Percentiles rank a stretch among this genome's conserved stretches.
phyloP scores from a whole-genome alignment of 2,888 invertebrate species.

The Cerceris ruficornis region DNA sequence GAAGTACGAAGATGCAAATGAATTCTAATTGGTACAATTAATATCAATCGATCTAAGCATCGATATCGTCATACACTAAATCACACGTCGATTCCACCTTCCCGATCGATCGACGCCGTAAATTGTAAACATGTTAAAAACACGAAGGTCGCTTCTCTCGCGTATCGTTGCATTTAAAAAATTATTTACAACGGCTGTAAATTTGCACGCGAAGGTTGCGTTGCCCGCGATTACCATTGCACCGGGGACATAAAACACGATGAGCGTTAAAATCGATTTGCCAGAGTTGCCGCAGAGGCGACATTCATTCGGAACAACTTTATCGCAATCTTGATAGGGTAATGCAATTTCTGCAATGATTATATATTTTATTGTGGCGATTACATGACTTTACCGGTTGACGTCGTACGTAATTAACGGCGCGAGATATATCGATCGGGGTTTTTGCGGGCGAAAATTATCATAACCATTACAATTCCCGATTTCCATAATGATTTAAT shows the following conservation, averaged over 20 bases:
- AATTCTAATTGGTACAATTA: too few species aligned
- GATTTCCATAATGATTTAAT: too few species aligned
- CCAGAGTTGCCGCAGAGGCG: not conserved
- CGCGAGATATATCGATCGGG: too few species aligned
- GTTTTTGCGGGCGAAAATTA: too few species aligned
- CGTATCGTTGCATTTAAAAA: not conserved
- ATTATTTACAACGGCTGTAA: not conserved
- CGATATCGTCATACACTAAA: not conserved
- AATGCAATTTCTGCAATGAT: too few species aligned
- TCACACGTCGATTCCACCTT: not conserved
- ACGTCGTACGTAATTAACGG: too few species aligned
- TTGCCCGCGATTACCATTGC: not conserved
- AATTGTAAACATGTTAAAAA: not conserved
- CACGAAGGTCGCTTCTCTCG: not conserved
- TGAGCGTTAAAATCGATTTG: constrained; percentile 16
- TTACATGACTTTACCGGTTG: too few species aligned
- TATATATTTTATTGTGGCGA: too few species aligned
- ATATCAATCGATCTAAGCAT: not conserved
- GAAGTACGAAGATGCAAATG: too few species aligned
- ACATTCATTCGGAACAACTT: not conserved
- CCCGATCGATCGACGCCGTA: not conserved
- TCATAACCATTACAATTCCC: too few species aligned
- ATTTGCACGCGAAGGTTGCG: constrained; percentile 1
- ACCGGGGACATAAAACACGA: constrained; percentile 2
- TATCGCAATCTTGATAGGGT: too few species aligned